A percentile compares a stretch with the other conserved stretches of the same genome.
These are phyloP conservation scores for Hirtodrosophila trivittata DNA, from an alignment of 2,888 invertebrate genomes.

Conservation along the genomic window DNA sequence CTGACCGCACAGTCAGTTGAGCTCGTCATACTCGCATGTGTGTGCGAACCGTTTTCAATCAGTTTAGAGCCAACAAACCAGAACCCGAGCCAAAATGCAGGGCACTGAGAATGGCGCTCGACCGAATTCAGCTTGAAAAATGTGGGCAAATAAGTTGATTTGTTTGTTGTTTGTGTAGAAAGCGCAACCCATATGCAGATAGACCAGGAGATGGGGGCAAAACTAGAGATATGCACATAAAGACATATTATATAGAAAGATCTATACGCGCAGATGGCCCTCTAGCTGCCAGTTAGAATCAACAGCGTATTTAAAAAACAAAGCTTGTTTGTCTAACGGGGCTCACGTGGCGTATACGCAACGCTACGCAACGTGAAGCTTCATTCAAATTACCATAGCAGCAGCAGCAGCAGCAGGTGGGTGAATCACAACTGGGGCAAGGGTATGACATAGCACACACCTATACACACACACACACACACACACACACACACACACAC, in stretches of 20 bases:
- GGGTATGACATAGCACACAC: slow-evolving; percentile 14
- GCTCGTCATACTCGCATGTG: not conserved
- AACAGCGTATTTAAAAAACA: slow-evolving; percentile 39
- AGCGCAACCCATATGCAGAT: slow-evolving; percentile 65
- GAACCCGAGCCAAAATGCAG: slow-evolving; percentile 11
- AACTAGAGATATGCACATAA: not conserved
- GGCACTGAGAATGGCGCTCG: not conserved
- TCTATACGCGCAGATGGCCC: not conserved
- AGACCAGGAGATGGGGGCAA: slow-evolving; percentile 1
- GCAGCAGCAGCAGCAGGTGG: slow-evolving; percentile 50
- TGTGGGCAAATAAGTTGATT: slow-evolving; percentile 71
- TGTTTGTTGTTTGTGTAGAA: slow-evolving; percentile 68
- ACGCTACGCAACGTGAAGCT: slow-evolving; percentile 13
- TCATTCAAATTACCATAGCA: slow-evolving; percentile 42
- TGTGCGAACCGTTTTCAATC: slow-evolving; percentile 48
- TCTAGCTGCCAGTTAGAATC: slow-evolving; percentile 24
- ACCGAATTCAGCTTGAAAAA: slow-evolving; percentile 14
- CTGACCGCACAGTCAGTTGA: no score
- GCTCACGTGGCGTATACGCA: slow-evolving; percentile 57
- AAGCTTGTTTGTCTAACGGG: slow-evolving; percentile 35
- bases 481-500: slow-evolving; percentile 4
- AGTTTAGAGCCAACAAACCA: slow-evolving; percentile 43
- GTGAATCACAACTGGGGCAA: slow-evolving; percentile 4
- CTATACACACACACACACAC: slow-evolving; percentile 2
- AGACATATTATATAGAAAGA: slow-evolving; percentile 16